Base-by-base conservation (phyloP, 2,888 invertebrate species). In the Calliopum simillimum region DNA sequence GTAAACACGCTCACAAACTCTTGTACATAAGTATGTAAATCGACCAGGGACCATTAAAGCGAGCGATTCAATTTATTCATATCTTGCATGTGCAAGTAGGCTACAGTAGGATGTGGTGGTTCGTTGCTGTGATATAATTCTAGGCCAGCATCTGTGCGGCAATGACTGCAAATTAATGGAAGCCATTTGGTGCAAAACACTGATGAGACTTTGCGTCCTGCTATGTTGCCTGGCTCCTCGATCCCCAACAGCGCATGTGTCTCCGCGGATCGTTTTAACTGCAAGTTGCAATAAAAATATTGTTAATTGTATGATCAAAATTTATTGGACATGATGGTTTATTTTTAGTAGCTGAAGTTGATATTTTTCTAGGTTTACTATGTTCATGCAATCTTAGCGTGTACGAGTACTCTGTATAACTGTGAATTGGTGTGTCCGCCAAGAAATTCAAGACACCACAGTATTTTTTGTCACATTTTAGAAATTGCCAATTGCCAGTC, bases 301-400 rank as follows among this genome's bases (percentile, higher is more conserved):
- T 68, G 72, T 69, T 71, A 73, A 69, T 67, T 73, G 69, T 71
- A 69, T 63, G 71, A 66, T 71, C 63, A 58, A 73, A 71, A 73
- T 73, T 73, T 73, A 73, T 73, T 71, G 70, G 70, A 71, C 70
- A 63, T 62, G 70, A 71, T 71, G 62, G 67, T 67, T 71, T 70
- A 59, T 33, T 47, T 43, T 64, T 51, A 51, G 41, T 21, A 33
- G 65, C 44, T 61, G 44, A 19, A 19, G 66, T 47, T 53, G 55
- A 59, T 44, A 44, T 58, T 58, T 53, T 58, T 63, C 33, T 55
- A 46, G 58, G 41, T 41, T 56, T 53, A 65, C 62, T n/a, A n/a
- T n/a, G 49, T 62, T 14, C 47, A 41, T 13, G n/a, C 19, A 44
- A 46, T 12, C 23, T 23, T 5, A 62, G 8, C 47, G 47, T 33